Base-by-base conservation (phyloP, 2,888 invertebrate species). In the Loripinus fragilis region DNA sequence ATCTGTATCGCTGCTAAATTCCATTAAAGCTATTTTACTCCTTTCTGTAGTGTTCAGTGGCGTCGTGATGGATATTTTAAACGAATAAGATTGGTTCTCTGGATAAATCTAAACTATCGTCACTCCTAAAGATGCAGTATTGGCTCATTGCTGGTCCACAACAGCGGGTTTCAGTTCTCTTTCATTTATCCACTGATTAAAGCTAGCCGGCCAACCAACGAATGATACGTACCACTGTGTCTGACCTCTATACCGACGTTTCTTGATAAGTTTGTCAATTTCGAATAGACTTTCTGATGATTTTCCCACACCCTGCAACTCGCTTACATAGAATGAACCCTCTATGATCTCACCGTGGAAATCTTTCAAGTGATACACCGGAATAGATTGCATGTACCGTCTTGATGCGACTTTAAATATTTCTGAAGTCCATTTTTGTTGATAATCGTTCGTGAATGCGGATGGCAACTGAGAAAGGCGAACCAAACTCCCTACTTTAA, bases 251-350 rank as follows among this genome's bases (percentile, higher is more conserved):
- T 23, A 48, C 77, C 48, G 5, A 5, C 38, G 5, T 65, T 76
- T 23, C 79, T 20, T 52, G 69, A n/a, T n/a, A n/a, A n/a, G 76
- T 28, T 71, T 77, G n/a, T 82, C 79, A 20, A 85, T 82, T 25
- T 79, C 73, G 78, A 80, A 85, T 23, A 85, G 30, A 3, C 74
- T 33, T 38, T 85, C 52, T 60, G 72, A 80, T 52, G 83, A 70
- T 71, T 83, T 85, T 42, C 81, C 33, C 0, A 79, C 79, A 41
- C 66, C 70, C 48, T 74, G 76, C 25, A 81, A 42, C 23, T 80
- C 68, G 45, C 42, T 67, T 1, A 69, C 33, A 68, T 82, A 80
- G 68, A 71, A 71, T 25, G 74, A 75, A 28, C 78, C 74, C 10
- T 70, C 52, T 2, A 78, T 66, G 33, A 8, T 23, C 23, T 78